These are phyloP conservation scores for Hesperia comma DNA, from an alignment of 2,888 invertebrate species.

Conservation along the genomic window DNA sequence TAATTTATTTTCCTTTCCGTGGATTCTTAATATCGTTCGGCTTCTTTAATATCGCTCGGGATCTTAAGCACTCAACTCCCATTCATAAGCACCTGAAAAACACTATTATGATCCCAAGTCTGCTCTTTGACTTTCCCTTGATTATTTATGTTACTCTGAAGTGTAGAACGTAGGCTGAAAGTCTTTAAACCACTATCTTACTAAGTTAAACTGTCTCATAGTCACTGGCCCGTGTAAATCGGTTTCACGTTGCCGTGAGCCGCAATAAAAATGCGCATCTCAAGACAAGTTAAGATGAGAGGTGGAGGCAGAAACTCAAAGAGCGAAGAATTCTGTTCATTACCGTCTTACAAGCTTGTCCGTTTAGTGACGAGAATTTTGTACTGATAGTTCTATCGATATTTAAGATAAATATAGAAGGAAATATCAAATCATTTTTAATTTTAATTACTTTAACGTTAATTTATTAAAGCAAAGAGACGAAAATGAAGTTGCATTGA, in stretches of 20 bases:
- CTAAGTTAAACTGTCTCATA: constrained; percentile 29
- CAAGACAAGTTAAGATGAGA: constrained; percentile 50
- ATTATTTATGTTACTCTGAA: neutral
- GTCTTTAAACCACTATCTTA: constrained; percentile 21
- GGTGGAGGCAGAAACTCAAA: constrained; percentile 57
- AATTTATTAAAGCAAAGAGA: too few relatives aligned
- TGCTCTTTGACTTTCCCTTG: too few relatives aligned
- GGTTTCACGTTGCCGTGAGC: constrained; percentile 25
- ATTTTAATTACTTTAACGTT: too few relatives aligned
- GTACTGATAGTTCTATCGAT: constrained; percentile 40
- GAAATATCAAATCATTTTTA: too few relatives aligned
- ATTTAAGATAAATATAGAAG: neutral
- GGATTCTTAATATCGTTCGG: too few relatives aligned
- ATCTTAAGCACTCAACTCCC: too few relatives aligned
- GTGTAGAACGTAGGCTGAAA: neutral
- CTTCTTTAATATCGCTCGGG: too few relatives aligned
- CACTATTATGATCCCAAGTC: too few relatives aligned
- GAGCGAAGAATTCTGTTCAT: constrained; percentile 72
- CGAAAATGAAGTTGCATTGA: too few relatives aligned
- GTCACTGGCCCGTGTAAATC: constrained; percentile 30
- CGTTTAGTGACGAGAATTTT: constrained; percentile 44
- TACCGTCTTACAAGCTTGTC: constrained; percentile 69
- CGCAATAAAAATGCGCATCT: constrained; percentile 53
- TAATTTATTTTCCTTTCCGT: too few relatives aligned
- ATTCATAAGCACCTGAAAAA: too few relatives aligned